Conservation (phyloP, 2,113 vertebrate species). For the Austrofundulus limnaeus region DNA sequence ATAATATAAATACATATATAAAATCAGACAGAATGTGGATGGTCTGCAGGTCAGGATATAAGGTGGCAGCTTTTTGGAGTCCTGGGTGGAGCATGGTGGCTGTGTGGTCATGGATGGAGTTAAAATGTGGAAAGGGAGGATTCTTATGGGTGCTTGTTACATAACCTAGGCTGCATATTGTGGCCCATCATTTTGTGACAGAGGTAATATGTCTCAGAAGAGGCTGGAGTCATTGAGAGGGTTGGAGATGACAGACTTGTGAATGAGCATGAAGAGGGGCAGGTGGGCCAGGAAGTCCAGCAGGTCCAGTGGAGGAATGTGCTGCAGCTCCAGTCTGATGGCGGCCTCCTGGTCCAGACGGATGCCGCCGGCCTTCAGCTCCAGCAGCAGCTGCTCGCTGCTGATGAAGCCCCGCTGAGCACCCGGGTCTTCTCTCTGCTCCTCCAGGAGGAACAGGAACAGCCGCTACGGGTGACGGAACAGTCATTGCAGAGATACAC, state of each 20-base stretch:
- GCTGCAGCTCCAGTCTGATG: conserved; percentile 50
- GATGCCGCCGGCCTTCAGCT: conserved; percentile 74
- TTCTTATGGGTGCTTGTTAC: too few relatives aligned
- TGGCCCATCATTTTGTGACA: too few relatives aligned
- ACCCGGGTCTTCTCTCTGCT: conserved; percentile 19
- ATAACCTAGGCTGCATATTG: too few relatives aligned
- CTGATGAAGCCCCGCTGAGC: conserved; percentile 61
- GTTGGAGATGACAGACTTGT: conserved; percentile 73
- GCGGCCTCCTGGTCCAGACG: conserved; percentile 55
- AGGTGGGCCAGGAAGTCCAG: conserved; percentile 77
- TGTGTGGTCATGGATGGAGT: too few relatives aligned
- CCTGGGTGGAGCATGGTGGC: too few relatives aligned
- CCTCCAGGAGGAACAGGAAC: conserved; percentile 78
- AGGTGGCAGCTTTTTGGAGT: too few relatives aligned
- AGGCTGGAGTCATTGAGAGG: conserved; percentile 58
- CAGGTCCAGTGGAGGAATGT: conserved; percentile 63
- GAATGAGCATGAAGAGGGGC: conserved; percentile 74
- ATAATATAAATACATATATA: too few relatives aligned
- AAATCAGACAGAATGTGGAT: too few relatives aligned
- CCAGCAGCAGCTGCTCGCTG: conserved; percentile 70
- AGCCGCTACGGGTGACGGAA: conserved; percentile 59
- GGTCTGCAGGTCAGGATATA: too few relatives aligned
- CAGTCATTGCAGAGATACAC: not conserved
- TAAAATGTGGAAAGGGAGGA: too few relatives aligned
- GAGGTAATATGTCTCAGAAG: conserved; percentile 54